Evolutionary conservation across 2,888 invertebrate species (phyloP).

Genomic region (Drosophila kanekoi): DNA sequence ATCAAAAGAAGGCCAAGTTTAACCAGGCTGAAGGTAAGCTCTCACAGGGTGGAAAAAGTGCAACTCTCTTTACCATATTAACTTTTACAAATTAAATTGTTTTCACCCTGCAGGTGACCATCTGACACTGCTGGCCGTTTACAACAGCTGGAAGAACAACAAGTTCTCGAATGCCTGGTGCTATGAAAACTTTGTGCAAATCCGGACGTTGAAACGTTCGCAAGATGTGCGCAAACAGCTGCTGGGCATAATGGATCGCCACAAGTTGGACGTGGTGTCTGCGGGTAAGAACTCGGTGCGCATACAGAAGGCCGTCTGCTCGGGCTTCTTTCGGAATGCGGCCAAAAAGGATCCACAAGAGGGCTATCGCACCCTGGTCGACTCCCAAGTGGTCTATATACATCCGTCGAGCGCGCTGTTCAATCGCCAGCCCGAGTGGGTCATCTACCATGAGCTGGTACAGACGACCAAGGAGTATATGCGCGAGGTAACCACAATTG

Average conservation of each 20-base stretch:
- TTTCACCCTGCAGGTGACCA: conserved; percentile 90
- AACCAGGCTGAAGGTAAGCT: conserved; percentile 94
- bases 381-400: conserved; percentile 99
- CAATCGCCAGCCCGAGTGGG: conserved; percentile 99
- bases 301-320: conserved; percentile 98
- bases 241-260: conserved; percentile 98
- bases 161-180: conserved; percentile 99
- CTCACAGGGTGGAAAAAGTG: too few relatives aligned
- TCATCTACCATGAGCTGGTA: conserved; percentile 99
- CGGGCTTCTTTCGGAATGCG: conserved; percentile 99
- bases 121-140: conserved; percentile 97
- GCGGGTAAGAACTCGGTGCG: conserved; percentile 98
- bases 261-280: conserved; percentile 97
- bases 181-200: conserved; percentile 99
- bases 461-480: conserved; percentile 99
- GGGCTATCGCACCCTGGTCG: conserved; percentile 98
- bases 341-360: conserved; percentile 99
- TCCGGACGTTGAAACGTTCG: conserved; percentile 97
- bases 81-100: background rate
- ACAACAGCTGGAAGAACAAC: conserved; percentile 99
- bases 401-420: conserved; percentile 99
- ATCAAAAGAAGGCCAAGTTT: conserved; percentile 99
- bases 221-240: conserved; percentile 99
- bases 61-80: too few relatives aligned
- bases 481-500: conserved; percentile 98